Evolutionary conservation across 1,140 invertebrate genomes (phyloP).

Genomic region (Hydropsyche tenuis): DNA sequence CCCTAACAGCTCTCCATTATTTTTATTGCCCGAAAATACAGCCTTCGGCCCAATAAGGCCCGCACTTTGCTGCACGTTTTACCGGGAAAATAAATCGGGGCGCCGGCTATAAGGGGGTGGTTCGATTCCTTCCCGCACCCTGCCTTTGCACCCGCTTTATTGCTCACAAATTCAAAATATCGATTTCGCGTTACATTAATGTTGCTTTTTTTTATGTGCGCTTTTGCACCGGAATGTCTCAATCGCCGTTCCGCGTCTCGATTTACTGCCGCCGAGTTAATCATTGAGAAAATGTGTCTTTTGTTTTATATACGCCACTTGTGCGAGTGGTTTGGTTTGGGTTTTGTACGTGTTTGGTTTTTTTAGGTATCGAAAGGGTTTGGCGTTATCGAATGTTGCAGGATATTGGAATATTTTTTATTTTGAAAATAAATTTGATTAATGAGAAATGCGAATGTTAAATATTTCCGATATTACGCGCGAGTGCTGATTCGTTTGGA

Average conservation of each 20-base stretch:
- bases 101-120: not conserved
- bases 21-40: conserved; percentile 46
- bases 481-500: too few relatives aligned
- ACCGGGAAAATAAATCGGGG: conserved; percentile 36
- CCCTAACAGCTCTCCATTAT: conserved; percentile 43
- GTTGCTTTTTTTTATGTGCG: not conserved
- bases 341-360: too few relatives aligned
- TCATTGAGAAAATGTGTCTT: not conserved
- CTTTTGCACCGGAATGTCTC: too few relatives aligned
- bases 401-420: too few relatives aligned
- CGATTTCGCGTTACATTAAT: conserved; percentile 24
- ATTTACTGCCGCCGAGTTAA: too few relatives aligned
- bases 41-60: conserved; percentile 32
- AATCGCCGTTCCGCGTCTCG: too few relatives aligned
- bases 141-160: conserved; percentile 27
- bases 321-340: not conserved
- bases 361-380: too few relatives aligned
- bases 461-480: too few relatives aligned
- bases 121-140: not conserved
- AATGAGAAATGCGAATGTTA: too few relatives aligned
- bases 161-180: conserved; percentile 42
- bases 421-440: too few relatives aligned
- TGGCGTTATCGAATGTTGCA: too few relatives aligned
- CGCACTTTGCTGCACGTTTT: conserved; percentile 42
- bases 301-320: not conserved